A percentile compares a stretch with the other conserved stretches of the same genome.
Evolutionary conservation across 1,140 invertebrate genomes (phyloP).

Genomic region (Drosophila persimilis): DNA sequence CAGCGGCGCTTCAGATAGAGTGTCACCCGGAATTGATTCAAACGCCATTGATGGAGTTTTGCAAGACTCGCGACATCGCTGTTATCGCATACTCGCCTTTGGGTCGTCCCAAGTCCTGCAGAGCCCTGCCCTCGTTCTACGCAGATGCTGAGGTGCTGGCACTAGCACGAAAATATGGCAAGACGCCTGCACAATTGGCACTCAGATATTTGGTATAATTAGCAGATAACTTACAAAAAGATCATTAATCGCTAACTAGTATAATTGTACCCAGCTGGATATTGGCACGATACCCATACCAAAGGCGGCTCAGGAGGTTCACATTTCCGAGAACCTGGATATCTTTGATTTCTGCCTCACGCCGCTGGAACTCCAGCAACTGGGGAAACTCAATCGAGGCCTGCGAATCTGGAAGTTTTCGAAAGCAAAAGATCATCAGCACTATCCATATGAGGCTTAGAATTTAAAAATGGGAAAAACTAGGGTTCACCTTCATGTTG

Average conservation of each 20-base stretch:
- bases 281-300: slow-evolving; percentile 91
- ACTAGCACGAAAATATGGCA: slow-evolving; percentile 87
- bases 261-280: slow-evolving; percentile 85
- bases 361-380: slow-evolving; percentile 85
- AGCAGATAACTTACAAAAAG: neutral
- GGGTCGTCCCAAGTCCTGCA: slow-evolving; percentile 85
- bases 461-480: too few species aligned
- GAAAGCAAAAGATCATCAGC: slow-evolving; percentile 51
- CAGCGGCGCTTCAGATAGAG: slow-evolving; percentile 90
- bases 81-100: slow-evolving; percentile 92
- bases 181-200: slow-evolving; percentile 88
- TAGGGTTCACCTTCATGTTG: neutral
- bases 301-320: slow-evolving; percentile 89
- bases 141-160: slow-evolving; percentile 84
- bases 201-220: slow-evolving; percentile 85
- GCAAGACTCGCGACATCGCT: slow-evolving; percentile 86
- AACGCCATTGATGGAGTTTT: slow-evolving; percentile 88
- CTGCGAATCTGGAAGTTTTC: slow-evolving; percentile 52
- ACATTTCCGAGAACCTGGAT: slow-evolving; percentile 89
- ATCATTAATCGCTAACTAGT: slow-evolving; percentile 6
- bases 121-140: slow-evolving; percentile 76
- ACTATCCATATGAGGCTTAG: slow-evolving; percentile 44
- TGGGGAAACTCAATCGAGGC: slow-evolving; percentile 85
- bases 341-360: slow-evolving; percentile 90
- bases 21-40: slow-evolving; percentile 94